Conservation (phyloP, 2,888 invertebrate genomes). For the Aphidius colemani region DNA sequence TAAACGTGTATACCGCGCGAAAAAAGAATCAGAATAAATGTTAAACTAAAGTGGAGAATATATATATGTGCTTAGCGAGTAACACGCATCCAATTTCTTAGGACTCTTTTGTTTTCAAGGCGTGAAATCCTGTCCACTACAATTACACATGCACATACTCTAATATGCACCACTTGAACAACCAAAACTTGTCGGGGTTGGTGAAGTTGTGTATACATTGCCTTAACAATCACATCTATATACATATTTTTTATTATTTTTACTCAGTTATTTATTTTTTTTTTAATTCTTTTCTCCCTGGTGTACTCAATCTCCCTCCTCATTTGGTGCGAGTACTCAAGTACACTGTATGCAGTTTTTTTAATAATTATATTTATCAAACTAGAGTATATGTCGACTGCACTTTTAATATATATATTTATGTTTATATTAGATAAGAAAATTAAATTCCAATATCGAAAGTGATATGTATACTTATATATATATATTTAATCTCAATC, state of each 20-base stretch:
- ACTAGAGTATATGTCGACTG: too few species aligned
- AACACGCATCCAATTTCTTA: conserved; percentile 41
- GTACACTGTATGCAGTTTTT: too few species aligned
- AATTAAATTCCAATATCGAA: background rate
- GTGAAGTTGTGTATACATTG: conserved; percentile 1
- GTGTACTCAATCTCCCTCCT: conserved; percentile 3
- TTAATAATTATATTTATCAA: too few species aligned
- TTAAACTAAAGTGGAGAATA: conserved; percentile 21
- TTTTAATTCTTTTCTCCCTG: conserved; percentile 13
- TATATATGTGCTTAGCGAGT: conserved; percentile 17
- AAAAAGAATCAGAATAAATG: conserved; percentile 19
- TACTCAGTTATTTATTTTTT: conserved; percentile 16
- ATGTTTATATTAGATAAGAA: background rate
- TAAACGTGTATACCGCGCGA: background rate
- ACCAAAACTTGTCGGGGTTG: too few species aligned
- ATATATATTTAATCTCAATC: conserved; percentile 57
- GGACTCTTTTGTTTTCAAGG: conserved; percentile 57
- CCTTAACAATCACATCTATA: conserved; percentile 22
- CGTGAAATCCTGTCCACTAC: conserved; percentile 58
- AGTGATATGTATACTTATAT: conserved; percentile 17
- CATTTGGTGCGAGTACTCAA: background rate
- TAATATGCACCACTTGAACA: conserved; percentile 8
- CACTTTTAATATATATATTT: background rate
- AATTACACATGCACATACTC: conserved; percentile 43
- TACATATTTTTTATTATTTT: conserved; percentile 15